Percentiles rank a stretch among this genome's conserved stretches.
phyloP scores from a whole-genome alignment of 2,797 vertebrate species.

The Telmatherina bonti region DNA sequence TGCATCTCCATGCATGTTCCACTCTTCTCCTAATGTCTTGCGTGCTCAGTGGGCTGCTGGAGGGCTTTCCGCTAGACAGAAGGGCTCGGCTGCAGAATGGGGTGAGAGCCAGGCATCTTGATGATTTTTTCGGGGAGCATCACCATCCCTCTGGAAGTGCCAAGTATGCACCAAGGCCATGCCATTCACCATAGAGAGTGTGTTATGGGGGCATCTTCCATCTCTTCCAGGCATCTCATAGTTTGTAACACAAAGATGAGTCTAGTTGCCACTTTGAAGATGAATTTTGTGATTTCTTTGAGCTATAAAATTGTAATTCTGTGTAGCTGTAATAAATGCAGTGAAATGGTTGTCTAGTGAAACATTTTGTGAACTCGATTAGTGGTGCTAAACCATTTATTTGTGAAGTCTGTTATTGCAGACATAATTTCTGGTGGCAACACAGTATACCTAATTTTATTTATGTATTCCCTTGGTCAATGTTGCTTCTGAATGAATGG shows the following conservation, averaged over 20 bases:
- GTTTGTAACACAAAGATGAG: conserved; percentile 62
- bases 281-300: conserved; percentile 63
- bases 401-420: conserved; percentile 77
- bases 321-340: conserved; percentile 74
- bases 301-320: conserved; percentile 73
- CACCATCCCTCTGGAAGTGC: conserved; percentile 79
- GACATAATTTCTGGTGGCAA: conserved; percentile 74
- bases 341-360: conserved; percentile 76
- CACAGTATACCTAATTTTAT: conserved; percentile 76
- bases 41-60: conserved; percentile 82
- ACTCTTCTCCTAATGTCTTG: conserved; percentile 64
- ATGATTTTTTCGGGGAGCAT: conserved; percentile 81
- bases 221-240: conserved; percentile 61
- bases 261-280: conserved; percentile 70
- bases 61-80: conserved; percentile 84
- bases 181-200: conserved; percentile 70
- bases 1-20: conserved; percentile 28
- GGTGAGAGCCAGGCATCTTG: conserved; percentile 83
- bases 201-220: conserved; percentile 62
- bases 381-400: conserved; percentile 77
- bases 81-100: conserved; percentile 82
- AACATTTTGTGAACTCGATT: conserved; percentile 78
- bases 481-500: conserved; percentile 65
- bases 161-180: conserved; percentile 79
- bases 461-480: conserved; percentile 78